Percentiles rank a stretch among this genome's conserved stretches.
Evolutionary conservation across 1,140 invertebrate genomes (phyloP).

Genomic region (Drosophila persimilis): DNA sequence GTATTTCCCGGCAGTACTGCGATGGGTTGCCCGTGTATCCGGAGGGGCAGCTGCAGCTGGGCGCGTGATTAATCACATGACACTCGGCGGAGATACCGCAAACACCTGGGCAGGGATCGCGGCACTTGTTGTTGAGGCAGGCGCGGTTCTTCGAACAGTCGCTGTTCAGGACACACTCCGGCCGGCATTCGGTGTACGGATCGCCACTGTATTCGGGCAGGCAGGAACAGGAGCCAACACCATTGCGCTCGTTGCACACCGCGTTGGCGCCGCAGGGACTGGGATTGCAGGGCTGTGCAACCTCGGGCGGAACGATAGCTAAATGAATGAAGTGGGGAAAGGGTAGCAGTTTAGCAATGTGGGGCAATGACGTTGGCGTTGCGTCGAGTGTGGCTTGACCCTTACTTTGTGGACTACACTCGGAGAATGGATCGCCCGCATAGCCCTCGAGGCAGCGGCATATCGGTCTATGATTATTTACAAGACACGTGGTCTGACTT

Average conservation of each 20-base stretch:
- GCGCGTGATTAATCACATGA: conserved; percentile 89
- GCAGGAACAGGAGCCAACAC: conserved; percentile 89
- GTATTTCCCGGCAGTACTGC: conserved; percentile 85
- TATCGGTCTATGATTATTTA: conserved; percentile 89
- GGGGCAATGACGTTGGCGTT: not conserved
- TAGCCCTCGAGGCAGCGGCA: conserved; percentile 89
- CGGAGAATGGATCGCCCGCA: conserved; percentile 90
- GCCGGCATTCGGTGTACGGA: conserved; percentile 89
- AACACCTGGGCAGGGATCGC: conserved; percentile 88
- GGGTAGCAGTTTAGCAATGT: conserved; percentile 15
- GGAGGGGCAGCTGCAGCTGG: conserved; percentile 88
- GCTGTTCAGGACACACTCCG: conserved; percentile 88
- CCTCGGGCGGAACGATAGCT: conserved; percentile 83
- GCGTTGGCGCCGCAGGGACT: conserved; percentile 92
- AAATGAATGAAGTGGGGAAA: conserved; percentile 6
- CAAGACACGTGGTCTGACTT: conserved; percentile 87
- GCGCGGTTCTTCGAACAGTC: conserved; percentile 88
- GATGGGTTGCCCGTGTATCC: conserved; percentile 90
- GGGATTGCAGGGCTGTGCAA: conserved; percentile 87
- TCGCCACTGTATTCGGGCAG: conserved; percentile 89
- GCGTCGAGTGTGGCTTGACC: not conserved
- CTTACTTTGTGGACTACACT: conserved; percentile 85
- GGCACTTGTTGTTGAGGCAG: conserved; percentile 88
- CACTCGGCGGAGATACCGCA: conserved; percentile 90
- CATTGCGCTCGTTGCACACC: conserved; percentile 90